Evolutionary conservation across 92 coral and sea anemone species (phyloP), one percentile per base, ranked within the genome.

Genomic region (Porites evermanni): DNA sequence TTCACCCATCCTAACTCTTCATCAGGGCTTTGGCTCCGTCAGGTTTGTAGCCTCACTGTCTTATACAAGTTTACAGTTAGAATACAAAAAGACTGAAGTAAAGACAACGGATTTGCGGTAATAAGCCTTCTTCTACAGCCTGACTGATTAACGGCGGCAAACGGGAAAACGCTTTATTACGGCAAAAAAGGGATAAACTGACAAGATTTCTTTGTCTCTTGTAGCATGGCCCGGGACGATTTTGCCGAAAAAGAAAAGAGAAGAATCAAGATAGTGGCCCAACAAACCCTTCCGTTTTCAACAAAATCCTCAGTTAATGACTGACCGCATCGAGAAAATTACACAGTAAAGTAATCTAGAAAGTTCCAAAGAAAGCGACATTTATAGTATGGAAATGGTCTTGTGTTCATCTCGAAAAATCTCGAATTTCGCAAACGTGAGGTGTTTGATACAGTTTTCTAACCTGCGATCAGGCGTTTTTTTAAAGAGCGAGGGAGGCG

Each of bases 21-120:
- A 21, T 92, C 97, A 53, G 98, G 98, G 61, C 88, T 95, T 64
- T 94, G 82, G 71, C 92, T 95, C 60, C 93, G 93, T 61, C 82
- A 88, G 92, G 98, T 95, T 79, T 66, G 89, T 20, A 16, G 32
- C 0, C 11, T 8, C 2, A 69, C 13, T 72, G 17, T 72, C 50
- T 72, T 72, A 16, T 32, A 38, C 47, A 38, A 38, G 47, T 38
- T 38, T 38, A 38, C 47, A 38, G 47, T 38, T 38, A 38, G 47
- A 38, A 38, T 38, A 38, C 47, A 3, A 38, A 38, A 38, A 38
- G 47, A 38, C 47, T 38, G 47, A 38, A 38, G 47, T 38, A 4
- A 38, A 38, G 47, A 38, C 47, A 38, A 38, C 47, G 47, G 47
- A 38, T 4, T 38, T 38, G 6, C 32, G 47, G 47, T 38, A 38